Base-by-base conservation (phyloP, 2,888 invertebrate species). In the Acrocyrtus sp. region DNA sequence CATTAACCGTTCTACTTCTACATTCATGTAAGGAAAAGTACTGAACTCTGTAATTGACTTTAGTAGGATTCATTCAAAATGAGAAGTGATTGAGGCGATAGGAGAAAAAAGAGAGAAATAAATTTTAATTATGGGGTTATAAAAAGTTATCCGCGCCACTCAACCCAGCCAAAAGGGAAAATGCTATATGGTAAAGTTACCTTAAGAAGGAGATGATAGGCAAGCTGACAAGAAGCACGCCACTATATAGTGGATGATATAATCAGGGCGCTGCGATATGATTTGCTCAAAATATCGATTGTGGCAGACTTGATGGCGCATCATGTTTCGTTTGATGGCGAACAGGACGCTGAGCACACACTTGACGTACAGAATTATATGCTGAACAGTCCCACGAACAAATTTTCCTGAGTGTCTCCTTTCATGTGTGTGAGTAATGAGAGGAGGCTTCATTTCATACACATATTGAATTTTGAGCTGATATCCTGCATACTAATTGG, bases 221-320 rank as follows among this genome's bases (percentile, higher is more conserved):
- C n/a, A n/a, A n/a, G n/a, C n/a, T n/a, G n/a, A n/a, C n/a, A n/a
- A n/a, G n/a, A n/a, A n/a, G n/a, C n/a, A n/a, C n/a, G n/a, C n/a
- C n/a, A n/a, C n/a, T 5, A 45, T 45, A 8, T 15, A 5, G 47
- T 45, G 12, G 50, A 50, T 50, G 50, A 50, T 50, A 21, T 5
- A 50, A 50, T 50, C 50, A 19, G n/a, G n/a, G n/a, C n/a, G n/a
- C n/a, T n/a, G n/a, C n/a, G n/a, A n/a, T n/a, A n/a, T n/a, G n/a
- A n/a, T n/a, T n/a, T n/a, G n/a, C n/a, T n/a, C n/a, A n/a, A n/a
- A n/a, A n/a, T n/a, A n/a, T n/a, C 50, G 51, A 17, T n/a, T 60
- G 5, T 62, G 62, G 17, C 62, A 62, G 62, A 62, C 62, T 41
- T 62, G 41, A 41, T 62, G 62, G 62, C 62, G 62, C 62, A 50